A percentile compares a stretch with the other conserved stretches of the same genome.
Evolutionary conservation across 2,888 invertebrate genomes (phyloP).

Genomic region (Plusia festucae): DNA sequence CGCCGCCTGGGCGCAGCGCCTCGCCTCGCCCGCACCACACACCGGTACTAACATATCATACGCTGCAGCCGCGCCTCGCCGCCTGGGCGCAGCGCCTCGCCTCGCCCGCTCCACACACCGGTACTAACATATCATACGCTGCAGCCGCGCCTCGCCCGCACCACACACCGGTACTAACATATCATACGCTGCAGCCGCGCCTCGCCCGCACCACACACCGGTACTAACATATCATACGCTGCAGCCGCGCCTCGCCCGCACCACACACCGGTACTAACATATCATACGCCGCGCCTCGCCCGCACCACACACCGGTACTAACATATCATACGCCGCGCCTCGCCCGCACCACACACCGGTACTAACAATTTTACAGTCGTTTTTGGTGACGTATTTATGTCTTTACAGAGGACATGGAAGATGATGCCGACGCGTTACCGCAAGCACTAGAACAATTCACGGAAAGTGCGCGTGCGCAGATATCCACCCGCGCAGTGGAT

Average conservation of each 20-base stretch:
- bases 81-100: conserved; percentile 76
- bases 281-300: conserved; percentile 70
- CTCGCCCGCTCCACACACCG: conserved; percentile 62
- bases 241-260: conserved; percentile 58
- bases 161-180: too few species aligned
- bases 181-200: conserved; percentile 67
- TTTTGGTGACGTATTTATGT: background rate
- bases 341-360: conserved; percentile 66
- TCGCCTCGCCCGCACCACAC: conserved; percentile 67
- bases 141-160: conserved; percentile 74
- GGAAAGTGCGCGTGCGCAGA: conserved; percentile 63
- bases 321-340: conserved; percentile 66
- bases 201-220: conserved; percentile 70
- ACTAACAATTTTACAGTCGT: too few species aligned
- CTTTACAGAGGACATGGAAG: conserved; percentile 73
- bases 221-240: too few species aligned
- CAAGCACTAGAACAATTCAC: conserved; percentile 73
- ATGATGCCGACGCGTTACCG: conserved; percentile 78
- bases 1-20: conserved; percentile 71
- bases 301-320: conserved; percentile 60
- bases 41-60: too few species aligned
- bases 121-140: too few species aligned
- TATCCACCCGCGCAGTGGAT: conserved; percentile 63
- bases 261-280: conserved; percentile 64
- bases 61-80: conserved; percentile 65